A percentile compares a stretch with the other conserved stretches of the same genome.
phyloP scores from a whole-genome alignment of 2,113 vertebrate genomes.

The Corvus moneduloides region DNA sequence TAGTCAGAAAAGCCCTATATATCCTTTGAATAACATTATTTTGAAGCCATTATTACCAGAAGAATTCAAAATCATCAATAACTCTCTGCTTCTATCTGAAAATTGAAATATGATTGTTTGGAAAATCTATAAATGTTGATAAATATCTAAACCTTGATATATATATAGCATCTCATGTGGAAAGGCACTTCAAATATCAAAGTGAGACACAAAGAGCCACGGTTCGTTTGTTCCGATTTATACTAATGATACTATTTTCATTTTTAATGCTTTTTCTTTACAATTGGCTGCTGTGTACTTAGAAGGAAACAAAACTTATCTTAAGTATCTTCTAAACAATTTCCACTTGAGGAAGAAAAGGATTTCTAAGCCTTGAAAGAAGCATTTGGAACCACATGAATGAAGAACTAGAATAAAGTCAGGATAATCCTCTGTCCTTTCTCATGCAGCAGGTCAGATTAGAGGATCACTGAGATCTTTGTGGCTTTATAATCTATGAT shows the following conservation, averaged over 20 bases:
- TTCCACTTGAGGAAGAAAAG: neutral
- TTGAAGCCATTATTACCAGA: neutral
- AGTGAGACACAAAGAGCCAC: neutral
- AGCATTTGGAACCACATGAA: neutral
- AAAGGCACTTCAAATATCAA: neutral
- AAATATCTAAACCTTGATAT: neutral
- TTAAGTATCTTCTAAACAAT: neutral
- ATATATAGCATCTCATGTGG: neutral
- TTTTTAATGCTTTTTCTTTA: neutral
- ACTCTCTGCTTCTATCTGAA: neutral
- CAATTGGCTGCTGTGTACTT: neutral
- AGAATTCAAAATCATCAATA: neutral
- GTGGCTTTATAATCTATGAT: conserved; percentile 9
- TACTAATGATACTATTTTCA: neutral
- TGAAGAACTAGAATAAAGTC: neutral
- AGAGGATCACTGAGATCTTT: neutral
- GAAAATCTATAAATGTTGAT: neutral
- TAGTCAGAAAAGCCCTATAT: neutral
- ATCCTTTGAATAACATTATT: neutral
- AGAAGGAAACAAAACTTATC: neutral
- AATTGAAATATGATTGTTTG: neutral
- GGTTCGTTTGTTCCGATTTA: neutral
- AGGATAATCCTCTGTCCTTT: conserved; percentile 13
- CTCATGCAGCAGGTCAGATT: conserved; percentile 4
- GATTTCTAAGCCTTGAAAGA: neutral